These are phyloP conservation scores for Blera fallax DNA, from an alignment of 2,888 invertebrate species.

Conservation along the genomic window DNA sequence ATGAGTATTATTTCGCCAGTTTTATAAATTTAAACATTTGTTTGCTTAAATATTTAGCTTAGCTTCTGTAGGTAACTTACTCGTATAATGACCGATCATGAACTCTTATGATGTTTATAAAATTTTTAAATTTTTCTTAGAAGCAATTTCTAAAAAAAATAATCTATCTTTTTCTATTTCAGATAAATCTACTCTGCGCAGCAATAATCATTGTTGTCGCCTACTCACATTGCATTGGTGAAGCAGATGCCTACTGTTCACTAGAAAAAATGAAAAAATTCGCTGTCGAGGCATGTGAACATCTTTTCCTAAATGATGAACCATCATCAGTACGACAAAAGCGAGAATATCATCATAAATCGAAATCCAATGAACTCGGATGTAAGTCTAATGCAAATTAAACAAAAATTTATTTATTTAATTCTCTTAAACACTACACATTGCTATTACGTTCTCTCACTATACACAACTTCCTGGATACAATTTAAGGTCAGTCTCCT, in stretches of 20 bases:
- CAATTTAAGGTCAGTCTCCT: conserved; percentile 1
- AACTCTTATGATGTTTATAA: no score
- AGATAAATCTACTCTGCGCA: conserved; percentile 34
- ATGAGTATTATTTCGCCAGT: no score
- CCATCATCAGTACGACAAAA: conserved; percentile 74
- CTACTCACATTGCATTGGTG: conserved; percentile 29
- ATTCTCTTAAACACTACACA: background rate
- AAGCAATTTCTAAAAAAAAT: no score
- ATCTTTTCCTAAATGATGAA: conserved; percentile 77
- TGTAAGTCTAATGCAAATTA: conserved; percentile 75
- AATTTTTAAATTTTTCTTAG: no score
- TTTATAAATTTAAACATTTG: no score
- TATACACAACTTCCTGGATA: background rate
- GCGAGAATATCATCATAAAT: conserved; percentile 72
- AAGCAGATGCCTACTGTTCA: conserved; percentile 76
- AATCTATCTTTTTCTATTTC: conserved; percentile 2
- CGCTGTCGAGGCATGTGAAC: conserved; percentile 80
- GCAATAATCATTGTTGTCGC: background rate
- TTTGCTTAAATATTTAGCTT: no score
- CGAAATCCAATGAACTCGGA: conserved; percentile 74
- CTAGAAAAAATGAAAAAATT: conserved; percentile 79
- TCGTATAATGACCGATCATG: no score
- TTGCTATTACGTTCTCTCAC: background rate
- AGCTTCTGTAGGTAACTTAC: no score
- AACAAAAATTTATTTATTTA: background rate